These are phyloP conservation scores for Galeopterus variegatus DNA, from an alignment of 2,113 vertebrate genomes.

Conservation along the genomic window DNA sequence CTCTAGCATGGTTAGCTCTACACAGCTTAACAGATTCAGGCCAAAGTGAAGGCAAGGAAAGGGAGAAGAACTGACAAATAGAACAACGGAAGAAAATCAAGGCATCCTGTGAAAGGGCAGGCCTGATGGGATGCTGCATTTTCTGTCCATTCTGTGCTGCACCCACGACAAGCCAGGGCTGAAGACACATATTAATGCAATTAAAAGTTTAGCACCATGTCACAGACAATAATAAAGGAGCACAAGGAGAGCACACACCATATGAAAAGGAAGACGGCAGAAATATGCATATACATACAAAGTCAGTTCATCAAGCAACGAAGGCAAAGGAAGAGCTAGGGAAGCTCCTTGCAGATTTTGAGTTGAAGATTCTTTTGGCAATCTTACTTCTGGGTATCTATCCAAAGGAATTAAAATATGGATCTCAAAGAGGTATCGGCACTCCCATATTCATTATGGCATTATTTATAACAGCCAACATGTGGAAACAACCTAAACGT, in stretches of 20 bases:
- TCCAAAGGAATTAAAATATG: neutral
- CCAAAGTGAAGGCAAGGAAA: neutral
- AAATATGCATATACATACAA: neutral
- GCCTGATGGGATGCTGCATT: neutral
- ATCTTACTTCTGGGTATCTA: neutral
- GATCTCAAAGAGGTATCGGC: neutral
- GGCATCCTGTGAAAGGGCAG: neutral
- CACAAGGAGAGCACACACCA: neutral
- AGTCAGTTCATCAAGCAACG: neutral
- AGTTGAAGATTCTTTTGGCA: neutral
- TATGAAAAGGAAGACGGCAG: neutral
- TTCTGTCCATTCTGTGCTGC: neutral
- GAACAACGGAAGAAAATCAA: neutral
- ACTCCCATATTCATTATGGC: neutral
- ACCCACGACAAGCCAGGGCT: neutral
- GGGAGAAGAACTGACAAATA: neutral
- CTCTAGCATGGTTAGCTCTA: neutral
- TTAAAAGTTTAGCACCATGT: neutral
- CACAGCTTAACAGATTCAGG: neutral
- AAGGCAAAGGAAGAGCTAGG: neutral
- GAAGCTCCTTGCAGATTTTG: neutral
- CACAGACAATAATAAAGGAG: neutral
- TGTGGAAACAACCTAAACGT: neutral
- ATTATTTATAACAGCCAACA: neutral
- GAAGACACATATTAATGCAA: neutral